phyloP scores from a whole-genome alignment of 2,888 invertebrate genomes.

The Spodoptera littoralis region DNA sequence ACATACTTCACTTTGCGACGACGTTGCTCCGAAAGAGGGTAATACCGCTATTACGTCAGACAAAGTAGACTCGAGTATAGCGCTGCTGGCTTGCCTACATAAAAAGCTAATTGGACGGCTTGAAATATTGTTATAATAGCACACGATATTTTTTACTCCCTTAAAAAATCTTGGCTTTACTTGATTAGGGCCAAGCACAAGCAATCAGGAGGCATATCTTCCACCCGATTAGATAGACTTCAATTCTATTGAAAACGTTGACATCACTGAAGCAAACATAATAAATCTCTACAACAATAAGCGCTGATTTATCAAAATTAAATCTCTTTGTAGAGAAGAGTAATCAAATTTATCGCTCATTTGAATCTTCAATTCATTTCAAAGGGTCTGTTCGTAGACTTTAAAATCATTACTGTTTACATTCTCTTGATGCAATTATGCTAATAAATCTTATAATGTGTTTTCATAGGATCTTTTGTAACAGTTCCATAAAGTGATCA shows the following conservation, averaged over 20 bases:
- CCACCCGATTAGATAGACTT: constrained; percentile 40
- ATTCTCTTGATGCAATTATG: constrained; percentile 67
- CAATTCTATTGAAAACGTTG: constrained; percentile 62
- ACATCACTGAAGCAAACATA: constrained; percentile 70
- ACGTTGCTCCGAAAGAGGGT: constrained; percentile 67
- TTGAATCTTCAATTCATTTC: constrained; percentile 82
- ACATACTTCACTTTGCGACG: constrained; percentile 73
- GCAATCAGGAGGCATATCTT: constrained; percentile 26
- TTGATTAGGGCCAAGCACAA: constrained; percentile 26
- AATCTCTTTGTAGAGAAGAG: constrained; percentile 84
- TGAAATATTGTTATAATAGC: constrained; percentile 59
- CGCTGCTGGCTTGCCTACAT: constrained; percentile 58
- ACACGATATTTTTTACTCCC: constrained; percentile 48
- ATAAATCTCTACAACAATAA: constrained; percentile 82
- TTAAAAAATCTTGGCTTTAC: constrained; percentile 40
- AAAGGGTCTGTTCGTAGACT: constrained; percentile 71
- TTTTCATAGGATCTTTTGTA: constrained; percentile 39
- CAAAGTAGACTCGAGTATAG: constrained; percentile 70
- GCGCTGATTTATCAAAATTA: constrained; percentile 87
- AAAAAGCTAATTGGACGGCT: constrained; percentile 63
- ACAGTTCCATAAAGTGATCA: constrained; percentile 33
- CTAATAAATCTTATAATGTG: constrained; percentile 55
- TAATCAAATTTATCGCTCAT: constrained; percentile 88
- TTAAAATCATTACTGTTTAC: constrained; percentile 70
- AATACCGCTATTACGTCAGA: constrained; percentile 74